Evolutionary conservation across 2,113 vertebrate genomes (phyloP).

Genomic region (Protobothrops flavoviridis): DNA sequence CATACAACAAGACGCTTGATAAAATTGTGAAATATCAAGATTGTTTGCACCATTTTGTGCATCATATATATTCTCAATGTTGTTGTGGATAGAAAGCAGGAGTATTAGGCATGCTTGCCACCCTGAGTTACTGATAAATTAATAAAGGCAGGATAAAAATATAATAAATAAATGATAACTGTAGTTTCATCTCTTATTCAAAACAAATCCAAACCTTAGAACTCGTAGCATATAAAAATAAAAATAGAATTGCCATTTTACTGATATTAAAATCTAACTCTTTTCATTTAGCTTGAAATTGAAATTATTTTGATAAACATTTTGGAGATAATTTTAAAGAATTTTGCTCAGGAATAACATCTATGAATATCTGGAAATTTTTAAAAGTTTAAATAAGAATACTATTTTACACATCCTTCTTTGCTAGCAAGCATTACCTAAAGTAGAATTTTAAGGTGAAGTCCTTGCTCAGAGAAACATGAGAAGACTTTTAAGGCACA

Average conservation of each 20-base stretch:
- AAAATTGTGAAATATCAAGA: neutral
- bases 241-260: neutral
- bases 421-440: neutral
- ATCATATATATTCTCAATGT: neutral
- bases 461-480: neutral
- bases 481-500: neutral
- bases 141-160: neutral
- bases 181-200: neutral
- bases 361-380: neutral
- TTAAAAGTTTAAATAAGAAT: neutral
- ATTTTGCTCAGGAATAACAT: neutral
- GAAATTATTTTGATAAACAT: neutral
- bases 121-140: neutral
- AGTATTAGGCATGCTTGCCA: neutral
- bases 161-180: neutral
- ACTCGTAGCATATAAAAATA: neutral
- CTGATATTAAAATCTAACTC: neutral
- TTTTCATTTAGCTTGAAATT: neutral
- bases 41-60: neutral
- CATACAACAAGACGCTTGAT: neutral
- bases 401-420: neutral
- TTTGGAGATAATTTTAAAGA: neutral
- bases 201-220: neutral
- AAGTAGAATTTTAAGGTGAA: neutral
- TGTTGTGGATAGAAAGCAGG: neutral